Percentiles rank a stretch among this genome's conserved stretches.
Conservation (phyloP, 2,888 invertebrate genomes). For the Alloplasta piceator region DNA sequence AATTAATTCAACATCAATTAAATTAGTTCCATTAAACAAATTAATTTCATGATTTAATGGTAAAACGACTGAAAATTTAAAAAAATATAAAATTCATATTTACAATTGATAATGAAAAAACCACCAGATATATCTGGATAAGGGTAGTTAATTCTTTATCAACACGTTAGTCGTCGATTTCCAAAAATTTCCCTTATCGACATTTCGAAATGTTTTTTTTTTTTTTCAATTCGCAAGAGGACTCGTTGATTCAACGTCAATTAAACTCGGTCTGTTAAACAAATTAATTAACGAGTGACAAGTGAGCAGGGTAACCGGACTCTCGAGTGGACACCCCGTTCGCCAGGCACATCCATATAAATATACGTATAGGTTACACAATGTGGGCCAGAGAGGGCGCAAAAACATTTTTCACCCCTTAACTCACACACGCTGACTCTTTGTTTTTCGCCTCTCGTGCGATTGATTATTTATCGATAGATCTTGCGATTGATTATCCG, state of each 20-base stretch:
- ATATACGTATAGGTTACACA: neutral
- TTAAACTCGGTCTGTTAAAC: conserved; percentile 58
- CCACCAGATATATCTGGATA: too few species aligned
- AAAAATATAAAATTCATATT: too few species aligned
- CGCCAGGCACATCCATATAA: neutral
- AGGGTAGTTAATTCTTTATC: too few species aligned
- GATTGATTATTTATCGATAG: too few species aligned
- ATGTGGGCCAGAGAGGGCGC: conserved; percentile 44
- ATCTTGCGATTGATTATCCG: too few species aligned
- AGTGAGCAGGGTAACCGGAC: conserved; percentile 64
- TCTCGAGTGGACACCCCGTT: conserved; percentile 45
- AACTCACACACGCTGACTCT: conserved; percentile 3
- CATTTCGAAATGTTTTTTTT: conserved; percentile 16
- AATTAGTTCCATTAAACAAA: too few species aligned
- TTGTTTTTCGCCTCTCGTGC: too few species aligned
- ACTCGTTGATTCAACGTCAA: conserved; percentile 56
- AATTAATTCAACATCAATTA: too few species aligned
- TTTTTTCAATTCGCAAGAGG: conserved; percentile 14
- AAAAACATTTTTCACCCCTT: conserved; percentile 53
- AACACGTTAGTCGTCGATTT: neutral
- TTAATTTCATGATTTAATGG: too few species aligned
- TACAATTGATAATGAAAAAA: too few species aligned
- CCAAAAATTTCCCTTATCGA: neutral
- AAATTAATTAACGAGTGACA: conserved; percentile 65
- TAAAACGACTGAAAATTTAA: too few species aligned